Evolutionary conservation across 2,113 vertebrate species (phyloP).

Genomic region (Glaucidium brasilianum): DNA sequence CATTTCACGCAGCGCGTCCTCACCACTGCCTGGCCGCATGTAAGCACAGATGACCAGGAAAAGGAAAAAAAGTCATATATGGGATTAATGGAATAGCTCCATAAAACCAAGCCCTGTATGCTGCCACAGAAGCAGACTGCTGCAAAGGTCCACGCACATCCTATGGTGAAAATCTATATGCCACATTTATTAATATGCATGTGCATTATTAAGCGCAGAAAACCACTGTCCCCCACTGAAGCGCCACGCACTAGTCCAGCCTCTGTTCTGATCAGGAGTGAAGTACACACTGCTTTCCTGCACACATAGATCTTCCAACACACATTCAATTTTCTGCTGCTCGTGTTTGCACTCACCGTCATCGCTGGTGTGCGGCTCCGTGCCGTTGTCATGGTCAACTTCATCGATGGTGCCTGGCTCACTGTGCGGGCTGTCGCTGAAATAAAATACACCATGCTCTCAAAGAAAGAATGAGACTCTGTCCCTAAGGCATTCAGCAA

Average conservation of each 20-base stretch:
- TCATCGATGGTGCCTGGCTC: constrained; percentile 97
- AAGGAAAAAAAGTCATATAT: not conserved
- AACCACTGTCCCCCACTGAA: not conserved
- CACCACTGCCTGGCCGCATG: accelerated
- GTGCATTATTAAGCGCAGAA: not conserved
- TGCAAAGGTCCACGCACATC: not conserved
- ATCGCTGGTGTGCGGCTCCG: constrained; percentile 95
- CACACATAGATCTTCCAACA: not conserved
- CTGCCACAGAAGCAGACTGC: not conserved
- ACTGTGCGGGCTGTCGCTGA: constrained; percentile 96
- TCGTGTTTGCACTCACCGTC: constrained; percentile 80
- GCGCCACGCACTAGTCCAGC: not conserved
- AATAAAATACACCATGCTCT: not conserved
- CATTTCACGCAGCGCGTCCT: not conserved
- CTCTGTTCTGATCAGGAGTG: not conserved
- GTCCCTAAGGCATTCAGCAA: not conserved
- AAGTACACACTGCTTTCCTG: not conserved
- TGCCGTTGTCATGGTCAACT: constrained; percentile 92
- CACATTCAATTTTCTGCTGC: not conserved
- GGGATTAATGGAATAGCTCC: not conserved
- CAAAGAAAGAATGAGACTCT: not conserved
- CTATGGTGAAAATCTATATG: not conserved
- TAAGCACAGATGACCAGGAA: not conserved
- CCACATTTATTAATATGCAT: not conserved
- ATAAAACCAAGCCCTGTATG: not conserved